Base-by-base conservation (phyloP, 1,140 invertebrate species). In the Ganaspis sp. region DNA sequence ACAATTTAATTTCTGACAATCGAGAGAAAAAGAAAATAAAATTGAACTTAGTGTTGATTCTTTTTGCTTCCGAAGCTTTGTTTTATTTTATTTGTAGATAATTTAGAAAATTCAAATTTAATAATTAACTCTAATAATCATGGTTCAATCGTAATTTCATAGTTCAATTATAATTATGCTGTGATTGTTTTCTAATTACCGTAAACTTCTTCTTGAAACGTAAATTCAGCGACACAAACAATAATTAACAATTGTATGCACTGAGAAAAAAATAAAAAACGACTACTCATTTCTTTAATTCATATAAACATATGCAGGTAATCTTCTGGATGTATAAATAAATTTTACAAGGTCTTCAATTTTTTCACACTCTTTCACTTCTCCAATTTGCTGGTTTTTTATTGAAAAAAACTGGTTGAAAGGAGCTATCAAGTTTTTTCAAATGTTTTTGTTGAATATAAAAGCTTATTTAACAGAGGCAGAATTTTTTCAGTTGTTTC, bases 181-280 rank as follows among this genome's bases (percentile, higher is more conserved):
- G n/a, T n/a, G 15, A 29, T 64, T n/a, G 15, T 64, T 34, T 34
- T 29, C 4, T 64, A 64, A 64, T 64, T 64, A 64, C 58, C 58
- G 23, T 64, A 29, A 29, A 29, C 11, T 64, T 64, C 58, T 64
- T 64, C 58, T n/a, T 64, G 23, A 15, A 64, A 64, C 26, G 58
- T 15, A 29, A 64, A 64, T 15, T 29, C 58, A 64, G 58, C 58
- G 12, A 64, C 12, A 64, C 58, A 64, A 34, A 26, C 12, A 64
- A 34, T 64, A 5, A 34, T 64, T 21, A 64, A 29, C 12, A 64
- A 64, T 26, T 64, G 58, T 29, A 64, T 26, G 26, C 21, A 64
- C 11, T 64, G 58, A 15, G 15, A 29, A 64, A 12, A 29, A 12
- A 64, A 64, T n/a, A 29, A 9, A n/a, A 64, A 64, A 64, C 23